Base-by-base conservation (phyloP, 2,113 vertebrate species). In the Pipa parva region DNA sequence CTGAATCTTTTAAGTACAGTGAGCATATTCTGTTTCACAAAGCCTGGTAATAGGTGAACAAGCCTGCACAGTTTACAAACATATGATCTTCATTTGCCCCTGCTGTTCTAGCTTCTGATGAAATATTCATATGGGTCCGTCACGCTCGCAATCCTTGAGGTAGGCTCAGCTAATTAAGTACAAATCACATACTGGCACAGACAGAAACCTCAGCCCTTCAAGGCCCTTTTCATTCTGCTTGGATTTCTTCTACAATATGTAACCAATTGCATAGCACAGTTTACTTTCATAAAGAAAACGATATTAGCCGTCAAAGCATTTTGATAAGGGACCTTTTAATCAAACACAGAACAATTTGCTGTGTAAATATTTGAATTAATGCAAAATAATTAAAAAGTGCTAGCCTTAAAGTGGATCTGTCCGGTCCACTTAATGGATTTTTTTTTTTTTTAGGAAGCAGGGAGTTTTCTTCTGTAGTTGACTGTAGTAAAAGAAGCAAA, bases 81-180 rank as follows among this genome's bases (percentile, higher is more conserved):
- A 59, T 31, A 48, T 17, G 15, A 24, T 31, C 55, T 22, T 17
- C 55, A 59, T 67, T 28, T 51, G 13, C 31, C 33, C 45, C 64
- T 9, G 12, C 56, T 15, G 37, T 31, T 24, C 12, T 2, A n/a
- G 20, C 26, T 42, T 25, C 63, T 68, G 64, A 72, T 71, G 67
- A 73, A 76, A 77, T 73, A 75, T 72, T 72, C 72, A 69, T 68
- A 59, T 15, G 39, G 39, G 9, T 57, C 52, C 42, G 48, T 73
- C 45, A 59, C 1, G 51, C 39, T 65, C 54, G 48, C 76, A 72
- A 64, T 69, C 57, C 70, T 39, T 39, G 21, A n/a, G 31, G 62
- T 29, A 24, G n/a, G 73, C 25, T 63, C 72, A 62, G 68, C 74
- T 74, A 73, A 63, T 73, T 66, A 75, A 69, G 59, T 58, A 48